Base-by-base conservation (phyloP, 2,888 invertebrate genomes). In the Microctonus hyperodae region DNA sequence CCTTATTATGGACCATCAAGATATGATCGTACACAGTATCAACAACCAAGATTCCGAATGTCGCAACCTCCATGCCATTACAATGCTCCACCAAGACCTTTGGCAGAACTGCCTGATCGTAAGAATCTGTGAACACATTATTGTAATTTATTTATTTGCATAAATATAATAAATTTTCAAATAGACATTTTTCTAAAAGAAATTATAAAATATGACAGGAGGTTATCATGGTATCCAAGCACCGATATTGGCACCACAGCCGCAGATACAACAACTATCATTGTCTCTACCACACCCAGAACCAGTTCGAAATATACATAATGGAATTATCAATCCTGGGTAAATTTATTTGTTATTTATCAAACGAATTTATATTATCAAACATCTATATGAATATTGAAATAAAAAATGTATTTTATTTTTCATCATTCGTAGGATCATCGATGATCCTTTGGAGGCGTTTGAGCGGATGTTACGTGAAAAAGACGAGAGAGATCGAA, bases 401-500 rank as follows among this genome's bases (percentile, higher is more conserved):
- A 44, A 13, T 56, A 62, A 20, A 61, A 31, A 7, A 28, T 28
- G 5, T 5, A 50, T 60, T 53, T 13, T 28, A 5, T 37, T 50
- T 83, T 69, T 79, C 82, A 31, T 33, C 65, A 70, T 83, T 84
- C 84, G 70, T 83, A 92, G 93, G 74, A 88, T 90, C 68, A 92
- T 92, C 73, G 94, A 93, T 78, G 95, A 95, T 85, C 94, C 95
- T 3, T 84, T 95, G 75, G 94, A 94, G 82, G 94, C 93, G 62
- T 95, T 95, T 83, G 92, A 95, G 83, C 88, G 94, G 73, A 92
- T 95, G 87, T 88, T 95, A 78, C 88, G 92, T 72, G 94, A 95
- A 83, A 95, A 95, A 83, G 92, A 93, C 83, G 91, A 90, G 84
- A 86, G 90, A 53, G 90, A 91, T 71, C 86, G 89, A 74, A 86